Evolutionary conservation across 2,888 invertebrate species (phyloP).

Genomic region (Eristalinus sepulchralis): DNA sequence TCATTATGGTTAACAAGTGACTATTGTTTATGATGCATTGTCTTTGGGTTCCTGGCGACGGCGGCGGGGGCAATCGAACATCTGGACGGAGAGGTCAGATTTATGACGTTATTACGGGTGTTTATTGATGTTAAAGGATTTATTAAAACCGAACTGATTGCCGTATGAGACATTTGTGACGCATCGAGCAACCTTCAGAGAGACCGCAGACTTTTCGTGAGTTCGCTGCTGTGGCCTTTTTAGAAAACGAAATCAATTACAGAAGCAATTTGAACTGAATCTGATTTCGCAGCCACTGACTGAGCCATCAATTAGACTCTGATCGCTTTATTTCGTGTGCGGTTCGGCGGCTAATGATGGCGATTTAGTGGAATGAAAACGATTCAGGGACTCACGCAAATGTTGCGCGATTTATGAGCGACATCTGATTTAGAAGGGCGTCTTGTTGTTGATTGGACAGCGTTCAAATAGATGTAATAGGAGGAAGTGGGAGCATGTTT

Average conservation of each 20-base stretch:
- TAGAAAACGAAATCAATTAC: slow-evolving; percentile 22
- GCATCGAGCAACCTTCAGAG: slow-evolving; percentile 32
- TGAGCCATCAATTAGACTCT: background rate
- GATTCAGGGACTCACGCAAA: background rate
- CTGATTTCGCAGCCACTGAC: slow-evolving; percentile 12
- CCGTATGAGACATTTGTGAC: slow-evolving; percentile 24
- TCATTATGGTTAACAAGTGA: slow-evolving; percentile 61
- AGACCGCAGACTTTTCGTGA: slow-evolving; percentile 45
- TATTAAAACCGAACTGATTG: slow-evolving; percentile 18
- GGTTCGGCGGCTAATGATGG: background rate
- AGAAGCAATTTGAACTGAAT: background rate
- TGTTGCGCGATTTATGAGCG: no score
- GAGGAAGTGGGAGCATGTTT: no score
- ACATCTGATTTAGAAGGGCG: no score
- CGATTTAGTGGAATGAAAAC: background rate
- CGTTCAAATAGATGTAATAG: background rate
- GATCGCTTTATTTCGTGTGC: slow-evolving; percentile 6
- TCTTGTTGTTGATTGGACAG: background rate
- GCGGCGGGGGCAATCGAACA: slow-evolving; percentile 37
- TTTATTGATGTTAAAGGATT: slow-evolving; percentile 56
- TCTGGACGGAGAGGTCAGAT: slow-evolving; percentile 48
- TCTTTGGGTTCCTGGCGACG: slow-evolving; percentile 31
- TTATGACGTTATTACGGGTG: slow-evolving; percentile 45
- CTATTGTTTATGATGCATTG: slow-evolving; percentile 67
- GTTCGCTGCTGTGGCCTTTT: background rate